Base-by-base conservation (phyloP, 1,140 invertebrate genomes). In the Melanaphis sacchari region DNA sequence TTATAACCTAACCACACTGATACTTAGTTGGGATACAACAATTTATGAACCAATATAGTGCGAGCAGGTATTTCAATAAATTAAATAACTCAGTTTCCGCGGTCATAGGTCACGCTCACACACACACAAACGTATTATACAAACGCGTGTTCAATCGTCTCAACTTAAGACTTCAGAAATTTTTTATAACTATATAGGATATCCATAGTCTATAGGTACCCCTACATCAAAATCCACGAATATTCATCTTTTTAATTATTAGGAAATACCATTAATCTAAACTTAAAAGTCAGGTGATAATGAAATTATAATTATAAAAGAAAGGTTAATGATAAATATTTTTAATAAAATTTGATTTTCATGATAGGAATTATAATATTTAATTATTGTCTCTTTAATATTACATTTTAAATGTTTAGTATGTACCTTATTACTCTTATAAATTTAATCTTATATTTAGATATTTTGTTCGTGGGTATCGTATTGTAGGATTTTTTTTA, bases 21-120 rank as follows among this genome's bases (percentile, higher is more conserved):
- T 43, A 85, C 31, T 85, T 85, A 7, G 84, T 85, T 85, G 84
- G 31, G 84, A 31, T 85, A 43, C 84, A 15, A 43, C 43, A 41
- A 85, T 85, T 85, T 85, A 85, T 85, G 41, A 43, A 85, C 41
- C 41, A n/a, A 76, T 76, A 76, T 76, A n/a, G 31, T n/a, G 59
- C 59, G 11, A 43, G 15, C 6, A 9, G 24, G 26, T 85, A n/a
- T 85, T 41, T 85, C 24, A 31, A 85, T 43, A 85, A 31, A 41
- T 85, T 15, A 31, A 85, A 76, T 76, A 76, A 85, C 26, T 43
- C 41, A 24, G 40, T n/a, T 85, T n/a, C 41, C 18, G 24, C 84
- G 84, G 46, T 85, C 84, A 43, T 85, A 43, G 84, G 84, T 85
- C 84, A 85, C 84, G 31, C 40, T 18, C 84, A 26, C 82, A 40